phyloP scores from a whole-genome alignment of 2,113 vertebrate genomes.

The Theristicus caerulescens region DNA sequence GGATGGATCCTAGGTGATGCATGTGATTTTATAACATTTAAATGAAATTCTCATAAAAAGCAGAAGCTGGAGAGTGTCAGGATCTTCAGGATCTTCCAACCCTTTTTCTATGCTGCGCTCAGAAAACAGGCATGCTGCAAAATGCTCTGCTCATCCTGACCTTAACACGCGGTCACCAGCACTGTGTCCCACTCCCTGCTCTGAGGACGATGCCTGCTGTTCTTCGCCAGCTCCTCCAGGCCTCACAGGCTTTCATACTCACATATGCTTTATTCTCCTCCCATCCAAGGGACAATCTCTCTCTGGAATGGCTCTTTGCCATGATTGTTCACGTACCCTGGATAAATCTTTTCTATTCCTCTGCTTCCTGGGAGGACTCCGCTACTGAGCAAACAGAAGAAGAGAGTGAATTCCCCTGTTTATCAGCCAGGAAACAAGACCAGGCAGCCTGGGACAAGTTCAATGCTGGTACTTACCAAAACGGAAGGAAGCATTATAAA shows the following conservation, averaged over 20 bases:
- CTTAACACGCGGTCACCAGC: accelerated
- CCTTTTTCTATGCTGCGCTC: accelerated
- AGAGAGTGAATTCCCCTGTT: not conserved
- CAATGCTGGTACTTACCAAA: not conserved
- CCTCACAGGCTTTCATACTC: not conserved
- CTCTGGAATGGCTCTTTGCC: not conserved
- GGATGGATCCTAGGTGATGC: not conserved
- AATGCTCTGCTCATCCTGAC: not conserved
- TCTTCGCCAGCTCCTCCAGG: not conserved
- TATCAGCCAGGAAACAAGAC: not conserved
- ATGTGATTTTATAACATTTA: not conserved
- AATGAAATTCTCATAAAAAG: not conserved
- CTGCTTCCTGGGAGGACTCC: not conserved
- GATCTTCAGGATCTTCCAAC: not conserved
- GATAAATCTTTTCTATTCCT: not conserved
- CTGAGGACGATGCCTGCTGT: not conserved
- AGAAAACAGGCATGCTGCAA: not conserved
- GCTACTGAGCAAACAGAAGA: not conserved
- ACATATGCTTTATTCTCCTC: not conserved
- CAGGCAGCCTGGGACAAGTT: not conserved
- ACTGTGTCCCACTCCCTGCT: not conserved
- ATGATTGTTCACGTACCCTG: not conserved
- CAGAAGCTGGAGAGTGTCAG: not conserved
- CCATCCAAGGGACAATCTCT: not conserved
- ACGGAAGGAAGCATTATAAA: not conserved